Percentiles rank a stretch among this genome's conserved stretches.
Evolutionary conservation across 2,888 invertebrate species (phyloP).

Genomic region (Aquatica leii): DNA sequence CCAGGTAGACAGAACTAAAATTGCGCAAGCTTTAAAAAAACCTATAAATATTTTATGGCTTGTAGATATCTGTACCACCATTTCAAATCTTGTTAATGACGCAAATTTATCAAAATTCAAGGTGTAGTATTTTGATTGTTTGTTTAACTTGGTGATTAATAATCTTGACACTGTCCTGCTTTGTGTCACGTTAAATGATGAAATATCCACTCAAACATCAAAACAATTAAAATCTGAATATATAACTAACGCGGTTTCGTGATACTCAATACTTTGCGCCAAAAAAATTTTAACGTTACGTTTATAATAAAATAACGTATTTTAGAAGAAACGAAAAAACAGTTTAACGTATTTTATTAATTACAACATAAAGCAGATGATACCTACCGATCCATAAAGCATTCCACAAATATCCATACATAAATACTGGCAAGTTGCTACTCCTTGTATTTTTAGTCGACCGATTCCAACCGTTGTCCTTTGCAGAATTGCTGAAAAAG

Average conservation of each 20-base stretch:
- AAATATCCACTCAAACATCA: too few species aligned
- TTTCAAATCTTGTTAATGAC: constrained; percentile 5
- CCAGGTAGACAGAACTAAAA: background rate
- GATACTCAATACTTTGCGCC: too few species aligned
- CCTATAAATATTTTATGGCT: constrained; percentile 12
- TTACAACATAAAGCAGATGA: constrained; percentile 29
- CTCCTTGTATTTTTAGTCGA: constrained; percentile 87
- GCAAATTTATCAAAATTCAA: too few species aligned
- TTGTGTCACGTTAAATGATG: too few species aligned
- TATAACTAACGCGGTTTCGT: too few species aligned
- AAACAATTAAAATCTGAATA: too few species aligned
- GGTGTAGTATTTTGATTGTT: constrained; percentile 2
- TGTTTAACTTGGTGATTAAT: too few species aligned
- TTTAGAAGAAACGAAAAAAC: too few species aligned
- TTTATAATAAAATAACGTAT: too few species aligned
- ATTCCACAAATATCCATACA: constrained; percentile 90
- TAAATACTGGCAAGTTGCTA: constrained; percentile 86
- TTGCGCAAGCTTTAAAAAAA: background rate
- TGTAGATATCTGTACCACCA: constrained; percentile 12
- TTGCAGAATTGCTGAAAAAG: constrained; percentile 74
- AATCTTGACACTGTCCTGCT: too few species aligned
- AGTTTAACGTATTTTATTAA: too few species aligned
- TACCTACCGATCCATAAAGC: constrained; percentile 88
- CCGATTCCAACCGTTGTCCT: constrained; percentile 76
- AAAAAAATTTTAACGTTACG: too few species aligned